Conservation (phyloP, 1,140 invertebrate species). For the Radopholus similis region DNA sequence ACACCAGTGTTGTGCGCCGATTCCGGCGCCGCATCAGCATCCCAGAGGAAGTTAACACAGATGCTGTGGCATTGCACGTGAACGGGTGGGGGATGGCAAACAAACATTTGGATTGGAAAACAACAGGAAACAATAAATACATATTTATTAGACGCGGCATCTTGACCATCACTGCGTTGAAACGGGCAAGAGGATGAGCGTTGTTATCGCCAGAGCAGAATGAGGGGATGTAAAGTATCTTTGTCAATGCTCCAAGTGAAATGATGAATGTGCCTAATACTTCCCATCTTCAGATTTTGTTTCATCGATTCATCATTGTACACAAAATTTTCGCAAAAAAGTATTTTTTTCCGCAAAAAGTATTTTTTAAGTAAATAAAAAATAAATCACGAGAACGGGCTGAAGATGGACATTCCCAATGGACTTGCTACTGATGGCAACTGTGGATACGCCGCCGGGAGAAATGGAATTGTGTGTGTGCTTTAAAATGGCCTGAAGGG, state of each 20-base stretch:
- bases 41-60: constrained; percentile 19
- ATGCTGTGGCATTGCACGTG: constrained; percentile 17
- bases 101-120: not conserved
- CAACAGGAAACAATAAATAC: not conserved
- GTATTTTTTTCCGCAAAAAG: not conserved
- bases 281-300: not conserved
- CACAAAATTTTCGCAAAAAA: not conserved
- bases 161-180: constrained; percentile 23
- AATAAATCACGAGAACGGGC: too few species aligned
- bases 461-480: too few species aligned
- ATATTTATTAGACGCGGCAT: constrained; percentile 15
- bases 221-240: too few species aligned
- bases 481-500: too few species aligned
- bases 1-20: not conserved
- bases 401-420: too few species aligned
- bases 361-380: too few species aligned
- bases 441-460: too few species aligned
- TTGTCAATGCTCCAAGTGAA: too few species aligned
- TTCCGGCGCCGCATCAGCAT: constrained; percentile 8
- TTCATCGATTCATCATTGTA: not conserved
- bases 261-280: too few species aligned
- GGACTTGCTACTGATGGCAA: too few species aligned
- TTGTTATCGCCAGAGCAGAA: too few species aligned
- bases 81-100: constrained; percentile 5
- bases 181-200: not conserved